phyloP scores from a whole-genome alignment of 1,140 invertebrate species.

The Drosophila athabasca region DNA sequence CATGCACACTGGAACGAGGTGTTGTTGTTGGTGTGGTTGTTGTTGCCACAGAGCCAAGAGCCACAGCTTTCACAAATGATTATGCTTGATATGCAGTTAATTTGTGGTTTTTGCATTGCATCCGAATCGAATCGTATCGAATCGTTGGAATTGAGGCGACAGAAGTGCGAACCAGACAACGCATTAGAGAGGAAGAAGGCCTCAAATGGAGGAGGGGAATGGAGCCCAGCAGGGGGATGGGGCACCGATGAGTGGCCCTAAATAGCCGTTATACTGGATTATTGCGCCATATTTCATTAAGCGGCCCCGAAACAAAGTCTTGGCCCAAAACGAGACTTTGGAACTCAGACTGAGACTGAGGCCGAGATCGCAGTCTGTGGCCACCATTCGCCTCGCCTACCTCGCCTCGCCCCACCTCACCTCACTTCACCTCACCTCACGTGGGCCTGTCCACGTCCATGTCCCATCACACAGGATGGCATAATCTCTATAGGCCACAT shows the following conservation, averaged over 20 bases:
- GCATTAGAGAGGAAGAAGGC: constrained; percentile 57
- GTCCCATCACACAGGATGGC: constrained; percentile 40
- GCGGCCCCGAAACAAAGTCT: constrained; percentile 7
- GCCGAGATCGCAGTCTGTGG: constrained; percentile 17
- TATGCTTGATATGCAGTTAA: constrained; percentile 81
- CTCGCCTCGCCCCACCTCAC: constrained; percentile 14
- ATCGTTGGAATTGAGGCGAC: constrained; percentile 24
- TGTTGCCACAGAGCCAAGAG: constrained; percentile 7
- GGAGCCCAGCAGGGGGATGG: too few species aligned
- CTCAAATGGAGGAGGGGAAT: neutral
- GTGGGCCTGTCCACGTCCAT: too few species aligned
- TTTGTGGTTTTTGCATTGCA: constrained; percentile 65
- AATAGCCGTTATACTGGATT: constrained; percentile 79
- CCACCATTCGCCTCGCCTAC: neutral
- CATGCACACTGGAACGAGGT: neutral
- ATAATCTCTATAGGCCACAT: constrained; percentile 83
- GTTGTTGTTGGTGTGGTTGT: constrained; percentile 59
- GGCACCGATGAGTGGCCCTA: constrained; percentile 65
- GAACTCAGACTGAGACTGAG: neutral
- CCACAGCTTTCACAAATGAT: constrained; percentile 80
- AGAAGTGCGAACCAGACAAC: constrained; percentile 69
- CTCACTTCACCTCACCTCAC: too few species aligned
- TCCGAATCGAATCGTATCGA: neutral
- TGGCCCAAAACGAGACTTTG: constrained; percentile 5
- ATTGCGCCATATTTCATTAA: constrained; percentile 82